These are phyloP conservation scores for Rhineura floridana DNA, from an alignment of 2,113 vertebrate species.

Conservation along the genomic window DNA sequence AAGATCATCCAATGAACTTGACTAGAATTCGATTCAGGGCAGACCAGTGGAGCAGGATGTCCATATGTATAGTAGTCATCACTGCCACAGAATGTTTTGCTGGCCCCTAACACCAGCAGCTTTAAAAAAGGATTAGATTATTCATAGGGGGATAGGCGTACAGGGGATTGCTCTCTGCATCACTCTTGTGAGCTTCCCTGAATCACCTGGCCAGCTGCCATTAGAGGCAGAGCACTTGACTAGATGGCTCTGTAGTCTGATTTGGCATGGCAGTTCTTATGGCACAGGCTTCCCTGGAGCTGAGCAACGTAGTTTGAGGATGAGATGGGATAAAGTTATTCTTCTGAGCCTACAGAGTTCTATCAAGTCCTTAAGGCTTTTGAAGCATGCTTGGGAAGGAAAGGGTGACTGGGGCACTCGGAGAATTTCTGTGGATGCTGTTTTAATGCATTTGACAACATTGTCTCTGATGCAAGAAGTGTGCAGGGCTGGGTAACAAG, in stretches of 20 bases:
- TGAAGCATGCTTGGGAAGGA: background rate
- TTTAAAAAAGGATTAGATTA: background rate
- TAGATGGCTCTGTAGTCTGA: background rate
- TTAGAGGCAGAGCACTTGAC: background rate
- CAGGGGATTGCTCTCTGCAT: background rate
- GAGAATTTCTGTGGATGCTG: conserved; percentile 21
- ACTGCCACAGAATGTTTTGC: background rate
- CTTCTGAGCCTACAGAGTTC: background rate
- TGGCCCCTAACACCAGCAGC: background rate
- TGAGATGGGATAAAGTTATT: background rate
- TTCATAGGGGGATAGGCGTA: background rate
- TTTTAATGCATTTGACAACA: conserved; percentile 30
- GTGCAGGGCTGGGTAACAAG: background rate
- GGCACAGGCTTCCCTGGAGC: background rate
- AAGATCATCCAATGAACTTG: background rate
- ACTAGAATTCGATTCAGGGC: background rate
- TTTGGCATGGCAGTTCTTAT: background rate
- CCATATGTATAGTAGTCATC: background rate
- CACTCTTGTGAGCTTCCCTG: background rate
- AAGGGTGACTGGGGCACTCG: background rate
- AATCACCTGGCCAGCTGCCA: background rate
- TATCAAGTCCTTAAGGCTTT: background rate
- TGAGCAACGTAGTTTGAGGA: background rate
- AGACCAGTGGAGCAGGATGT: background rate
- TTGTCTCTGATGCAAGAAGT: conserved; percentile 17